These are phyloP conservation scores for Siniperca knerii DNA, from an alignment of 2,113 vertebrate genomes.

Conservation along the genomic window DNA sequence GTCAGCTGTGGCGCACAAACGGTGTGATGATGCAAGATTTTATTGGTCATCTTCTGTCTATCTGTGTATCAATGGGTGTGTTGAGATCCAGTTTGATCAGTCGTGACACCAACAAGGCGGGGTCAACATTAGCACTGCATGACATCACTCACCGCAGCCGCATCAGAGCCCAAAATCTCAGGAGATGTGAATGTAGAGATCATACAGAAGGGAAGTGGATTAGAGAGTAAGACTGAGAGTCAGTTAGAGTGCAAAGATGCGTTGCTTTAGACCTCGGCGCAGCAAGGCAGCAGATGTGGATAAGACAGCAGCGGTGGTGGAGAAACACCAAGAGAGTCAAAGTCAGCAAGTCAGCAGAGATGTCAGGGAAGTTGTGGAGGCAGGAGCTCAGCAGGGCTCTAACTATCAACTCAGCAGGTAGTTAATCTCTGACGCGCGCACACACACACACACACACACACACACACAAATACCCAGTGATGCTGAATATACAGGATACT, in stretches of 20 bases:
- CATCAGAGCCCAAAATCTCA: not conserved
- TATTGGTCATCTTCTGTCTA: constrained; percentile 20
- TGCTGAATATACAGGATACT: not conserved
- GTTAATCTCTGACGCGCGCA: constrained; percentile 16
- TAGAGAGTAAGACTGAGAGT: not conserved
- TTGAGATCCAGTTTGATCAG: constrained; percentile 58
- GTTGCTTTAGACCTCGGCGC: constrained; percentile 36
- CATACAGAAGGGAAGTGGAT: not conserved
- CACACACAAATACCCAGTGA: not conserved
- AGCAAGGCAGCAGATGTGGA: constrained; percentile 19
- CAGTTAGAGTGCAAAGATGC: constrained; percentile 40
- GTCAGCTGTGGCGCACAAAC: constrained; percentile 11
- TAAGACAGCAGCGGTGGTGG: not conserved
- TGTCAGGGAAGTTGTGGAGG: constrained; percentile 20
- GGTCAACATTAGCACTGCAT: constrained; percentile 4
- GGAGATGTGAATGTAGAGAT: constrained; percentile 20
- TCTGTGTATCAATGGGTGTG: constrained; percentile 21
- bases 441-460: constrained; percentile 14
- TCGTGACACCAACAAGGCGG: constrained; percentile 25
- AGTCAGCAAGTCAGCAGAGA: constrained; percentile 30
- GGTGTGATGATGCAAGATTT: constrained; percentile 12
- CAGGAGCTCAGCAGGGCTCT: constrained; percentile 23
- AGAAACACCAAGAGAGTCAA: constrained; percentile 1
- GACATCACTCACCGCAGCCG: constrained; percentile 15
- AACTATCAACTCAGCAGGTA: constrained; percentile 79